These are phyloP conservation scores for Nannoperca australis DNA, from an alignment of 2,797 vertebrate species.

Conservation along the genomic window DNA sequence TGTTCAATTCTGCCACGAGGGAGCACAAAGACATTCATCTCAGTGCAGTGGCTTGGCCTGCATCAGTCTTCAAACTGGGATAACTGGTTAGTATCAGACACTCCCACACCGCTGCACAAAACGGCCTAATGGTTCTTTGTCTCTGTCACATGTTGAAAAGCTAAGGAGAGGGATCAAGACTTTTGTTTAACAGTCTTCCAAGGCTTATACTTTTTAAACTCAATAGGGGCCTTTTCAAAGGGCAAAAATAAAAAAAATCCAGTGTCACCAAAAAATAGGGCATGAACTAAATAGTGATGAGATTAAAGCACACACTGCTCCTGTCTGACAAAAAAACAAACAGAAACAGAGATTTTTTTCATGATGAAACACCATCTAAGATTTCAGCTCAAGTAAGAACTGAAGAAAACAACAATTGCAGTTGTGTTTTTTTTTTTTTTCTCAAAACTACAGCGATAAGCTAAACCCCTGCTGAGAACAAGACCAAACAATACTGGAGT, in stretches of 20 bases:
- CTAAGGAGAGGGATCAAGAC: conserved; percentile 11
- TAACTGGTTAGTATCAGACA: too few relatives aligned
- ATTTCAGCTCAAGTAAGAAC: conserved; percentile 40
- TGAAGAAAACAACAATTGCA: conserved; percentile 47
- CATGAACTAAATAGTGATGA: conserved; percentile 33
- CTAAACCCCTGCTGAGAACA: conserved; percentile 44
- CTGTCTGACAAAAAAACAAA: conserved; percentile 33
- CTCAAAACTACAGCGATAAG: conserved; percentile 19
- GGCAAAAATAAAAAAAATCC: conserved; percentile 15
- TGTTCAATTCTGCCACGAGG: too few relatives aligned
- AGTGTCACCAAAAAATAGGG: conserved; percentile 34
- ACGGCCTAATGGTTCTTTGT: background rate
- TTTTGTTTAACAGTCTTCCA: conserved; percentile 13
- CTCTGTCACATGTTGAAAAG: background rate
- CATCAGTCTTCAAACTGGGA: too few relatives aligned
- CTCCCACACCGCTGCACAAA: too few relatives aligned
- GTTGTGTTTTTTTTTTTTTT: conserved; percentile 5
- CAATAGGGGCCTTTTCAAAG: conserved; percentile 35
- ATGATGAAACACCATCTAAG: conserved; percentile 51
- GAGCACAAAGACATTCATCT: too few relatives aligned
- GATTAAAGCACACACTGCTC: conserved; percentile 32
- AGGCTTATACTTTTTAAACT: conserved; percentile 38
- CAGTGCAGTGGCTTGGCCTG: too few relatives aligned
- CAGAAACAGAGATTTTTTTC: background rate
- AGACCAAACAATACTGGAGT: conserved; percentile 16